Evolutionary conservation across 2,888 invertebrate genomes (phyloP), one percentile per base, ranked within the genome.

Genomic region (Toxonevra muliebris): DNA sequence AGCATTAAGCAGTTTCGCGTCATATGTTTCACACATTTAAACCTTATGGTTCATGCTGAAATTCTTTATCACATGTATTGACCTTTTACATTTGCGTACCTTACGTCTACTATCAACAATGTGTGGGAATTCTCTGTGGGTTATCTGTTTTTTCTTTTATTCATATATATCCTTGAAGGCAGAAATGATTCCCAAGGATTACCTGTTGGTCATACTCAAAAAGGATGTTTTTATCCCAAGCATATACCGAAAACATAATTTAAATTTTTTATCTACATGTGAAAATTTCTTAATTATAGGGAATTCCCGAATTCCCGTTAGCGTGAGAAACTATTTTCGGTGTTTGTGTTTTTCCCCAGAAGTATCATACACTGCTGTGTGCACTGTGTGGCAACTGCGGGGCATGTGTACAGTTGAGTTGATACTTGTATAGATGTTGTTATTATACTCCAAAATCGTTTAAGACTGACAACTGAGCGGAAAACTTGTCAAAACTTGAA

Each of bases 1-100:
- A 65, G 66, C 61, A 63, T 70, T 11, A 13, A 67, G 71, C 68
- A 71, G 74, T 73, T 75, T 74, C 72, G 70, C 76, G 77, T 80
- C 84, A 83, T 81, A 80, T 83, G 83, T 78, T 80, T 73, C 67
- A 78, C 83, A 83, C 80, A 84, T 83, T 84, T 77, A 74, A 76
- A 77, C 76, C 82, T 76, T 83, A 79, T 83, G 83, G 71, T 7
- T 4, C 30, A 30, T 30, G 30, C 77, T 74, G 77, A 72, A 77
- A 80, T 81, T 79, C 76, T 75, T 63, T 50, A 57, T 50, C n/a
- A n/a, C 3, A 48, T 2, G 17, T 20, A 19, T n/a, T 20, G 65
- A 72, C 74, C 71, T 73, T 43, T 73, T 71, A 70, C 54, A 52
- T 64, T 55, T 57, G n/a, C n/a, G n/a, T n/a, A n/a, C n/a, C n/a